Conservation (phyloP, 2,113 vertebrate genomes). For the Pteropus alecto region DNA sequence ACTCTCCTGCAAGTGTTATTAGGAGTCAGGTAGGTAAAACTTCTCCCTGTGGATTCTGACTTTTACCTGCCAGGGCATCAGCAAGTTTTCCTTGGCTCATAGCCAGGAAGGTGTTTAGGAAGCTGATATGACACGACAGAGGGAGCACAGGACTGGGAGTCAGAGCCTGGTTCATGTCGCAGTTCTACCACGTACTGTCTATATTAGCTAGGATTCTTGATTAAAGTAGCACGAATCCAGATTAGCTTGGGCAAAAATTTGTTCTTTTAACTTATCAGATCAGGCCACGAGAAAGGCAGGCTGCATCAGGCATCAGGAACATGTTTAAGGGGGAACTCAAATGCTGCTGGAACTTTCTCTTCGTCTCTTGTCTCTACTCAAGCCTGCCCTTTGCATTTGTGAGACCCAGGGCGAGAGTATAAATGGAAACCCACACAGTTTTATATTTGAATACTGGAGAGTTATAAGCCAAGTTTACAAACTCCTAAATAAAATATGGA, state of each 20-base stretch:
- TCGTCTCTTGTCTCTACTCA: not conserved
- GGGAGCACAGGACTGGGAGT: not conserved
- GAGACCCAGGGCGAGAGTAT: not conserved
- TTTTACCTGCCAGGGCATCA: not conserved
- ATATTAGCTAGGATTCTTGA: not conserved
- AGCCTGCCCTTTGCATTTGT: not conserved
- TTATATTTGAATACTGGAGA: not conserved
- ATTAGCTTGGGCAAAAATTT: not conserved
- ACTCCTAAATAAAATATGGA: not conserved
- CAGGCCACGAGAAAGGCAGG: not conserved
- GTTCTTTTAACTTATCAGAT: not conserved
- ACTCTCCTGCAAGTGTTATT: conserved; percentile 94
- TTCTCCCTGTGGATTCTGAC: fast-evolving
- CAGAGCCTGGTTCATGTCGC: not conserved
- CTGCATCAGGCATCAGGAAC: not conserved
- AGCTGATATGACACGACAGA: not conserved
- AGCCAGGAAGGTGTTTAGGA: not conserved
- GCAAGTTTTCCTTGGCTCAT: not conserved
- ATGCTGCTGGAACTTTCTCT: not conserved
- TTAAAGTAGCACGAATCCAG: not conserved
- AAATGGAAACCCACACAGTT: not conserved
- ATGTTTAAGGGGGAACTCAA: not conserved
- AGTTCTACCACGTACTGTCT: not conserved
- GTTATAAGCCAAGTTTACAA: not conserved
- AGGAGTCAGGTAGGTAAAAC: conserved; percentile 91